These are phyloP conservation scores for Agrochola circellaris DNA, from an alignment of 2,888 invertebrate genomes.

Conservation along the genomic window DNA sequence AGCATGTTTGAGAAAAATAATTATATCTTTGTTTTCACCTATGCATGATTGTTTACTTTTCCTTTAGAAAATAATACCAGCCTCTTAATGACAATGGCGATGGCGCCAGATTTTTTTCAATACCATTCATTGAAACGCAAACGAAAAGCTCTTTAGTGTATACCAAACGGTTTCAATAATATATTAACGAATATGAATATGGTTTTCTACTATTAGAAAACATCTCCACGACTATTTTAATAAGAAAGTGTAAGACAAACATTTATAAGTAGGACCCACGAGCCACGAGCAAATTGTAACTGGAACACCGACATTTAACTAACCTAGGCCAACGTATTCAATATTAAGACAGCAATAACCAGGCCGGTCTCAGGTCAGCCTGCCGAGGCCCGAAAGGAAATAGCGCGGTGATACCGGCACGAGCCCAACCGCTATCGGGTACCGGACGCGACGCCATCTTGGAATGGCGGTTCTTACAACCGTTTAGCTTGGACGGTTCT, in stretches of 20 bases:
- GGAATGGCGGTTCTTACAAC: slow-evolving; percentile 9
- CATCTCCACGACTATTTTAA: neutral
- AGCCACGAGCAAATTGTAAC: slow-evolving; percentile 8
- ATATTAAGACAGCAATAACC: slow-evolving; percentile 29
- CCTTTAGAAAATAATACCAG: neutral
- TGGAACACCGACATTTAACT: slow-evolving; percentile 25
- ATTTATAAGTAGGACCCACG: neutral
- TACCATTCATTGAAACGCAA: too few relatives aligned
- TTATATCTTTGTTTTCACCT: too few relatives aligned
- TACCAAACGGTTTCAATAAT: too few relatives aligned
- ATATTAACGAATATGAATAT: too few relatives aligned
- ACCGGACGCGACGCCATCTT: slow-evolving; percentile 45
- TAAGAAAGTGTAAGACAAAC: neutral
- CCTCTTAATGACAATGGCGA: neutral
- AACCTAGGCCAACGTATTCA: slow-evolving; percentile 36
- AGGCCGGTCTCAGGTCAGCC: slow-evolving; percentile 46
- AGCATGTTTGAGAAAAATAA: too few relatives aligned
- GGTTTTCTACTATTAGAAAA: too few relatives aligned
- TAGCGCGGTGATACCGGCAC: slow-evolving; percentile 42
- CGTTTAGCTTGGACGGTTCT: neutral
- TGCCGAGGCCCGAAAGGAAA: slow-evolving; percentile 45
- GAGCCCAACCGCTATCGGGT: slow-evolving; percentile 26
- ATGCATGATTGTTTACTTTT: neutral
- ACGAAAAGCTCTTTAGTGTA: too few relatives aligned
- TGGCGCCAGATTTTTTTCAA: too few relatives aligned